Percentiles rank a stretch among this genome's conserved stretches.
These are phyloP conservation scores for Mus spretus DNA, from an alignment of 2,797 vertebrate species.

Conservation along the genomic window DNA sequence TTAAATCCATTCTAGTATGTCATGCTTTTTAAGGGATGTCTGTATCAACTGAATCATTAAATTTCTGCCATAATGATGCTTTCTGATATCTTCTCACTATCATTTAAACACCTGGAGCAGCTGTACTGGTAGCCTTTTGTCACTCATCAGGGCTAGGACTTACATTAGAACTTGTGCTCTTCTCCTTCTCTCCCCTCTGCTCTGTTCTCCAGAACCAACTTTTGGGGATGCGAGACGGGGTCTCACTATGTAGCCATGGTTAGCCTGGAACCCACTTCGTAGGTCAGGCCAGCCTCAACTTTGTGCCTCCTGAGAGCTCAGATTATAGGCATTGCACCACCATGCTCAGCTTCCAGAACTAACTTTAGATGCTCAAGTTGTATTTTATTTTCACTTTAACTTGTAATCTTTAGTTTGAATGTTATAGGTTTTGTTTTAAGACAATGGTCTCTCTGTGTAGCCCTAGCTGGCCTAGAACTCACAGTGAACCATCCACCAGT, in stretches of 20 bases:
- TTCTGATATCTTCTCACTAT: background rate
- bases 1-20: conserved; percentile 37
- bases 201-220: background rate
- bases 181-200: no score
- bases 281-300: background rate
- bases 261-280: background rate
- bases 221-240: background rate
- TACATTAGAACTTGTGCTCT: background rate
- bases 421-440: background rate
- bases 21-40: conserved; percentile 36
- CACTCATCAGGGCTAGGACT: background rate
- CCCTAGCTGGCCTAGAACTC: background rate
- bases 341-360: background rate
- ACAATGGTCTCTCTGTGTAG: background rate
- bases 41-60: conserved; percentile 41
- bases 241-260: background rate
- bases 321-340: no score
- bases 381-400: conserved; percentile 16
- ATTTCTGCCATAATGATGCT: conserved; percentile 28
- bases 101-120: conserved; percentile 17
- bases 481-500: no score
- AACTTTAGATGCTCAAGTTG: background rate
- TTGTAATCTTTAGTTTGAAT: background rate
- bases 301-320: background rate
- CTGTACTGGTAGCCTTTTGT: background rate